Conservation (phyloP, 2,113 vertebrate genomes). For the Sebastes schlegelii region DNA sequence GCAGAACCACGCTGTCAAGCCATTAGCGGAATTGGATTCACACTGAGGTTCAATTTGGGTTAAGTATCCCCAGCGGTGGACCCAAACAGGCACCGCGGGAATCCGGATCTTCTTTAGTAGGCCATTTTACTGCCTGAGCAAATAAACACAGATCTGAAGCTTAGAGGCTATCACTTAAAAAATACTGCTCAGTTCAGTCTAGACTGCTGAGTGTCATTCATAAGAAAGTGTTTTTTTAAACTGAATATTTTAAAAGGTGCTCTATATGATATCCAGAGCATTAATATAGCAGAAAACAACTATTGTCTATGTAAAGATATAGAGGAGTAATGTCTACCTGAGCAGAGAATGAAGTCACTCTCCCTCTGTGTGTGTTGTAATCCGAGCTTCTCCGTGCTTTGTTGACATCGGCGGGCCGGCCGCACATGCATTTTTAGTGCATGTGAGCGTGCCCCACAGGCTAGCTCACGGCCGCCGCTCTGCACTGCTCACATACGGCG, state of each 20-base stretch:
- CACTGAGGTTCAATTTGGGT: constrained; percentile 78
- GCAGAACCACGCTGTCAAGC: constrained; percentile 45
- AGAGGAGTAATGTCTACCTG: no score
- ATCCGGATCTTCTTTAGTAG: constrained; percentile 66
- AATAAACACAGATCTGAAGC: constrained; percentile 55
- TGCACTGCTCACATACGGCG: no score
- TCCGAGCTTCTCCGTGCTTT: no score
- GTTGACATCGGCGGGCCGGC: no score
- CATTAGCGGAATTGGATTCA: constrained; percentile 77
- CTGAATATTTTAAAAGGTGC: not conserved
- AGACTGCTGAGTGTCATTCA: not conserved
- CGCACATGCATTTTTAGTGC: no score
- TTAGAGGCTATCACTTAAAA: constrained; percentile 10
- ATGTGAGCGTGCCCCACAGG: no score
- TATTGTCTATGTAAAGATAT: no score
- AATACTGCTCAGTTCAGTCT: not conserved
- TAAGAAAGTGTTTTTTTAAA: not conserved
- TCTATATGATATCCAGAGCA: no score
- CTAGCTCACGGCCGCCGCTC: no score
- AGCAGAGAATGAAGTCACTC: no score
- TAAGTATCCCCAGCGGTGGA: constrained; percentile 75
- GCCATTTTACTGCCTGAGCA: constrained; percentile 69
- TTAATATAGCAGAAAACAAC: no score
- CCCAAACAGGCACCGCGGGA: constrained; percentile 49
- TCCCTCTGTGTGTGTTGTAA: no score